phyloP scores from a whole-genome alignment of 2,797 vertebrate species.

The Phataginus tricuspis region DNA sequence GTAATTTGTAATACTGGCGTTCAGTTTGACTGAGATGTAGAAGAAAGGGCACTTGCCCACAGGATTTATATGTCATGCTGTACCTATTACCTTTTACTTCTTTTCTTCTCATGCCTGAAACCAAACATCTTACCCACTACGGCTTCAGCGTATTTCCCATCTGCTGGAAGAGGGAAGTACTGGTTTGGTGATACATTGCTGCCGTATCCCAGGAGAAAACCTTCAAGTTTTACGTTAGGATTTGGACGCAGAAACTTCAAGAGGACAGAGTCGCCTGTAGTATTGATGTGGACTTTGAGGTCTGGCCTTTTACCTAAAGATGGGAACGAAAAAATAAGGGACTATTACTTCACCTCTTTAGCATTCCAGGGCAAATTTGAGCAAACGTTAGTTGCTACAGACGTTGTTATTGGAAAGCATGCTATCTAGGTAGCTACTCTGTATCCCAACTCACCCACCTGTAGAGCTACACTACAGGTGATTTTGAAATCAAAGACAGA shows the following conservation, averaged over 20 bases:
- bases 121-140: slow-evolving; percentile 92
- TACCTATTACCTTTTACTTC: neutral
- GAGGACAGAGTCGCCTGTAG: slow-evolving; percentile 93
- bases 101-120: neutral
- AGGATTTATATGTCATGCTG: neutral
- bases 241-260: slow-evolving; percentile 93
- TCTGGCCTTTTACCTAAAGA: slow-evolving; percentile 91
- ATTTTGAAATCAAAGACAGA: neutral
- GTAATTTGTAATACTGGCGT: neutral
- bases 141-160: slow-evolving; percentile 91
- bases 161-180: slow-evolving; percentile 92
- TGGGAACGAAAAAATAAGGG: neutral
- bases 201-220: slow-evolving; percentile 97
- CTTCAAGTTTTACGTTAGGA: slow-evolving; percentile 91
- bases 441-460: neutral
- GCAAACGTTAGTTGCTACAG: neutral
- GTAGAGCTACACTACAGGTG: neutral
- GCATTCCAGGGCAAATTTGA: neutral
- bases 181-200: slow-evolving; percentile 95
- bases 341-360: neutral
- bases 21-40: neutral
- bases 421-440: neutral
- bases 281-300: slow-evolving; percentile 95
- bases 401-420: neutral
- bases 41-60: neutral